A percentile compares a stretch with the other conserved stretches of the same genome.
phyloP scores from a whole-genome alignment of 1,140 invertebrate genomes.

The Orius insidiosus region DNA sequence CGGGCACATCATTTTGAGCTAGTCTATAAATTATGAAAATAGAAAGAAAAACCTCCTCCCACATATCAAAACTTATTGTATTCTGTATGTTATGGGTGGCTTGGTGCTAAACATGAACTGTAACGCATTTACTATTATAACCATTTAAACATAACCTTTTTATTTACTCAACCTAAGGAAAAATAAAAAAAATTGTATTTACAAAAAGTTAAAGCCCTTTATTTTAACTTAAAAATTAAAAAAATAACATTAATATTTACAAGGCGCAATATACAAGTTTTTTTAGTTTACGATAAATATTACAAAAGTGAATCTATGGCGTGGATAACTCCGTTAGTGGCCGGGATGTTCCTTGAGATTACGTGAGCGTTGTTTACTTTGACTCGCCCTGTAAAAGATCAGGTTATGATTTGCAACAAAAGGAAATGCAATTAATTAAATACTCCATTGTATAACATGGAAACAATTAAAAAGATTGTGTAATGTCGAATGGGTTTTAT shows the following conservation, averaged over 20 bases:
- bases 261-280: too few species aligned
- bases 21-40: conserved; percentile 13
- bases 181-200: too few species aligned
- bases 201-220: too few species aligned
- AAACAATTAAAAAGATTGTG: not conserved
- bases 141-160: not conserved
- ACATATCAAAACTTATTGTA: conserved; percentile 14
- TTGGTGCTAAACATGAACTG: conserved; percentile 15
- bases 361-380: conserved; percentile 62
- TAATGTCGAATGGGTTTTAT: too few species aligned
- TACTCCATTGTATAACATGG: not conserved
- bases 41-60: too few species aligned
- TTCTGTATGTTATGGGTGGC: conserved; percentile 13
- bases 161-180: not conserved
- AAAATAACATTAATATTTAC: conserved; percentile 10
- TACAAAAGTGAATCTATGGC: conserved; percentile 58
- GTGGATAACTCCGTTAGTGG: conserved; percentile 77
- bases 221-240: conserved; percentile 6
- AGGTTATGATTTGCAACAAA: not conserved
- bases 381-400: conserved; percentile 45
- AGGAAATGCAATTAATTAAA: conserved; percentile 3
- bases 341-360: conserved; percentile 61
- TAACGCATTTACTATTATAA: conserved; percentile 2
- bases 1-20: conserved; percentile 12
- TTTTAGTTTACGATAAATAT: not conserved